A percentile compares a stretch with the other conserved stretches of the same genome.
These are phyloP conservation scores for Manacus vitellinus DNA, from an alignment of 2,113 vertebrate genomes.

Conservation along the genomic window DNA sequence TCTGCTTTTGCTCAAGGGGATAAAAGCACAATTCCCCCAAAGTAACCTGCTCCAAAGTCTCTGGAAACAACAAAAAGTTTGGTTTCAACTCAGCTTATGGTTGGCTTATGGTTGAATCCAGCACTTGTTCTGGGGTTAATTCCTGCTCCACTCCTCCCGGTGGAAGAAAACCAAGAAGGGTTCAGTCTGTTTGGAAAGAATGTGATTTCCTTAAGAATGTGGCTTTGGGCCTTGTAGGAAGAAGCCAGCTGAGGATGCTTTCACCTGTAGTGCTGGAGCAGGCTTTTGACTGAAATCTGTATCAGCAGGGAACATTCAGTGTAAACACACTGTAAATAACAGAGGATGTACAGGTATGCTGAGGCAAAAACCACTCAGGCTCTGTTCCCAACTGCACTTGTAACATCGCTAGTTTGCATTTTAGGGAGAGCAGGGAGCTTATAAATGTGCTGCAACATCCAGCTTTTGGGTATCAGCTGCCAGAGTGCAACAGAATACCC, in stretches of 20 bases:
- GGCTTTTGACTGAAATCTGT: not conserved
- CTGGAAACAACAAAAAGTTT: not conserved
- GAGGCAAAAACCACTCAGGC: not conserved
- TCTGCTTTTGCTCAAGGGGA: not conserved
- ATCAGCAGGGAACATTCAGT: not conserved
- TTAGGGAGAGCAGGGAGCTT: not conserved
- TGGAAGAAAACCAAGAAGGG: not conserved
- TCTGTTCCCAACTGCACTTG: not conserved
- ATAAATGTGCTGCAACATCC: not conserved
- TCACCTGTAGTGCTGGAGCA: not conserved
- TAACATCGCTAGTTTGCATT: not conserved
- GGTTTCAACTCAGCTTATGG: not conserved
- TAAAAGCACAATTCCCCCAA: not conserved
- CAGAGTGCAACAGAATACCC: not conserved
- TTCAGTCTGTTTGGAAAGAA: not conserved
- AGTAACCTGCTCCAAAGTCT: not conserved
- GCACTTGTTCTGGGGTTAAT: not conserved
- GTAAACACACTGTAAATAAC: not conserved
- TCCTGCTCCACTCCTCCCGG: not conserved
- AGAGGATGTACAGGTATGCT: not conserved
- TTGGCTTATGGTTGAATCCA: not conserved
- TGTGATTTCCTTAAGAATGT: not conserved
- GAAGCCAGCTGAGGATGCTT: not conserved
- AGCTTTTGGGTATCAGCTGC: slow-evolving; percentile 19
- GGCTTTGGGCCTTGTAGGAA: not conserved